Conservation (phyloP, 2,113 vertebrate genomes). For the Dinomys branickii region DNA sequence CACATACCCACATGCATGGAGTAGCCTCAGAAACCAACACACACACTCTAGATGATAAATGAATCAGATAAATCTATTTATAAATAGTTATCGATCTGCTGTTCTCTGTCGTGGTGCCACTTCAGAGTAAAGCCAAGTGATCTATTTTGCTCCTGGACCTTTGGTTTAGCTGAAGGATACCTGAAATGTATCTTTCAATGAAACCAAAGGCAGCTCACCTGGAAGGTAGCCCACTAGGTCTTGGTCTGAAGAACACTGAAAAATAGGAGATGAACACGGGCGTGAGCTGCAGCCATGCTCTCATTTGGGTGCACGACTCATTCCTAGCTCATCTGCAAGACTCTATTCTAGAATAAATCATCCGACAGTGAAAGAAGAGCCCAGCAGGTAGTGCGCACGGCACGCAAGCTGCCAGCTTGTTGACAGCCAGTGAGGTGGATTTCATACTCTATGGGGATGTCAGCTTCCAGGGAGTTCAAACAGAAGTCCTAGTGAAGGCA, state of each 20-base stretch:
- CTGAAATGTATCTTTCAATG: slow-evolving; percentile 59
- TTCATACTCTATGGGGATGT: slow-evolving; percentile 77
- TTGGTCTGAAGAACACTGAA: slow-evolving; percentile 77
- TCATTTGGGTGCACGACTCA: not conserved
- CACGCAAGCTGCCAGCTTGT: slow-evolving; percentile 69
- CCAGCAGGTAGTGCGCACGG: slow-evolving; percentile 70
- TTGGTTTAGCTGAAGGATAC: slow-evolving; percentile 81
- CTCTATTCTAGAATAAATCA: slow-evolving; percentile 61
- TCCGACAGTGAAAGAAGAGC: slow-evolving; percentile 37
- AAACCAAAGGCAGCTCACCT: too few species aligned
- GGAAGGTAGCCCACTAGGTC: slow-evolving; percentile 75
- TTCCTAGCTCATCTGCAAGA: slow-evolving; percentile 16
- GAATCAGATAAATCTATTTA: slow-evolving; percentile 78
- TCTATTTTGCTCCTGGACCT: slow-evolving; percentile 81
- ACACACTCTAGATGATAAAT: slow-evolving; percentile 44
- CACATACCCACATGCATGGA: not conserved
- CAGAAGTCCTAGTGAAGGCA: slow-evolving; percentile 71
- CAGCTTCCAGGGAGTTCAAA: slow-evolving; percentile 80
- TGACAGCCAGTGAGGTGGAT: slow-evolving; percentile 75
- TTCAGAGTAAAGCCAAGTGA: slow-evolving; percentile 67
- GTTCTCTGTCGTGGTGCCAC: slow-evolving; percentile 68
- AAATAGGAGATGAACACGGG: slow-evolving; percentile 61
- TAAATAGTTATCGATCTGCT: slow-evolving; percentile 73
- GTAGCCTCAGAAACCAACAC: not conserved
- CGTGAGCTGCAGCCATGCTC: slow-evolving; percentile 6